Conservation (phyloP, 2,113 vertebrate genomes). For the Pitta sordida region DNA sequence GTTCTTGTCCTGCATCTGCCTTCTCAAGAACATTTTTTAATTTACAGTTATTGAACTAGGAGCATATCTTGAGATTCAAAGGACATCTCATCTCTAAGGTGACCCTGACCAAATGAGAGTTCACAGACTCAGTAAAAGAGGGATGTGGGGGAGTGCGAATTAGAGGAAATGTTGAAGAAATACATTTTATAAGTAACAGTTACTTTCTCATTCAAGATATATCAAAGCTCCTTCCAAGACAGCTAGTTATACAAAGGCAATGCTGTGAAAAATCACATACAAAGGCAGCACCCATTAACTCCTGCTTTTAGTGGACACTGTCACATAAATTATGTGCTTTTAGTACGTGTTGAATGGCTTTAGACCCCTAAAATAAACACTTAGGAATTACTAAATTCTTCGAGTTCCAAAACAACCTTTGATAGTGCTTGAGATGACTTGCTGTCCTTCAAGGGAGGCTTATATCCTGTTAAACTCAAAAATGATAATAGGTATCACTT, state of each 20-base stretch:
- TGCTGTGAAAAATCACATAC: not conserved
- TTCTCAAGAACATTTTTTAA: not conserved
- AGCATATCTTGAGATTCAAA: not conserved
- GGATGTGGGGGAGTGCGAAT: not conserved
- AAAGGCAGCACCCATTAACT: not conserved
- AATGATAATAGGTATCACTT: not conserved
- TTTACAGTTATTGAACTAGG: not conserved
- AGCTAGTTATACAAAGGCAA: not conserved
- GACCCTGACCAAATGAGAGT: not conserved
- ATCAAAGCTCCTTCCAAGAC: not conserved
- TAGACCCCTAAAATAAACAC: not conserved
- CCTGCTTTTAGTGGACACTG: not conserved
- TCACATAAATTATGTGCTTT: not conserved
- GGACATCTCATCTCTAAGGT: not conserved
- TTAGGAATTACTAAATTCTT: not conserved
- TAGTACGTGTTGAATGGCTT: not conserved
- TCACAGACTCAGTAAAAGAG: not conserved
- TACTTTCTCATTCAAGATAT: not conserved
- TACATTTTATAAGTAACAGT: not conserved
- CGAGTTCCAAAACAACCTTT: not conserved
- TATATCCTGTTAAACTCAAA: not conserved
- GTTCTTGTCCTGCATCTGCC: not conserved
- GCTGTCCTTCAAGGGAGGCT: not conserved
- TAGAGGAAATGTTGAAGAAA: not conserved
- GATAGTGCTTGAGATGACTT: not conserved